A percentile compares a stretch with the other conserved stretches of the same genome.
phyloP scores from a whole-genome alignment of 2,113 vertebrate genomes.

The Telmatochromis brachygnathus region DNA sequence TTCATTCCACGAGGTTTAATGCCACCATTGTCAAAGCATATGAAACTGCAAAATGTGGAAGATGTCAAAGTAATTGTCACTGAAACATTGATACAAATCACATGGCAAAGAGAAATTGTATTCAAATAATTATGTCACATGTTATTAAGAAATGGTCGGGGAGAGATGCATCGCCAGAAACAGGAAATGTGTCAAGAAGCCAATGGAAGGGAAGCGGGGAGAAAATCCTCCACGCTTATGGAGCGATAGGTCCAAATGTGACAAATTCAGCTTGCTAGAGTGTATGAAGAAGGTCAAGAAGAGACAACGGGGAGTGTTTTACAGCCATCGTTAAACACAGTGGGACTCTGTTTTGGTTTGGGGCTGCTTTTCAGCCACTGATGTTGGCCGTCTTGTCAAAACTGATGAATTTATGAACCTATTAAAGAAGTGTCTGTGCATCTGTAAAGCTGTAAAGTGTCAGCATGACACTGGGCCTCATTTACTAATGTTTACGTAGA shows the following conservation, averaged over 20 bases:
- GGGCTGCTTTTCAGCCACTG: background rate
- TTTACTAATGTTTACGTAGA: background rate
- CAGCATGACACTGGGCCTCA: background rate
- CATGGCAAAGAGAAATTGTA: background rate
- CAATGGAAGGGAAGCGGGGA: background rate
- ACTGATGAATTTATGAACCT: background rate
- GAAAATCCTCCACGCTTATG: background rate
- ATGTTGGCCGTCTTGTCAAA: background rate
- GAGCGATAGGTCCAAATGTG: background rate
- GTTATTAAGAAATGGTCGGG: background rate
- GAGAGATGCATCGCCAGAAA: background rate
- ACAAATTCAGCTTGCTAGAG: background rate
- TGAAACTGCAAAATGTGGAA: background rate
- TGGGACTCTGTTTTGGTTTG: background rate
- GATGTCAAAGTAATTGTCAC: background rate
- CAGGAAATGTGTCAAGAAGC: background rate
- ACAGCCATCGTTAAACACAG: background rate
- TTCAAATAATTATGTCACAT: background rate
- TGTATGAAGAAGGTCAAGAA: background rate
- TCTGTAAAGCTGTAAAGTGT: background rate
- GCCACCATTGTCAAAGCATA: background rate
- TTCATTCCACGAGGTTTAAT: background rate
- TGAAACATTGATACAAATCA: background rate
- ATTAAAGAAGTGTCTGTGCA: background rate
- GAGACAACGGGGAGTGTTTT: background rate